Evolutionary conservation across 2,797 vertebrate species (phyloP), one percentile per base, ranked within the genome.

Genomic region (Craterocephalus amniculus): DNA sequence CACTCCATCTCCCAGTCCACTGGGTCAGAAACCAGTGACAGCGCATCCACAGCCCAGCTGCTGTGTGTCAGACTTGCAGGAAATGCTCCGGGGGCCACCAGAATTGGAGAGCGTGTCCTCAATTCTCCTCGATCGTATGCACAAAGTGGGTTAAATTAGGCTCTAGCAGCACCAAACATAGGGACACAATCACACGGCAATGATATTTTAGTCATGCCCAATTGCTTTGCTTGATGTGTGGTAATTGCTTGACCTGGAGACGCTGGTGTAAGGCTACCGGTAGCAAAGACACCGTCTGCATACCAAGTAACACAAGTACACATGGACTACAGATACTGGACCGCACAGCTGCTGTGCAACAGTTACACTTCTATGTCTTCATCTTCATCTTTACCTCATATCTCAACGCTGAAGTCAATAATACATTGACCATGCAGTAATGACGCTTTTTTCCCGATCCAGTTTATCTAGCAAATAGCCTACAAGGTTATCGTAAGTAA

Each of bases 201-300:
- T 90, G 87, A 91, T 92, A 91, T 90, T 92, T 93, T 91, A 90
- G 90, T 94, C 91, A 94, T 73, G 90, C 73, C 83, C 91, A 95
- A 93, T 94, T 94, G 91, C 87, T 89, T 87, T 76, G 74, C 90
- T 89, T 93, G 92, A 93, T 94, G 92, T 88, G 87, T 80, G 83
- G 93, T 92, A 94, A 94, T 93, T 93, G 92, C 78, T 85, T 92
- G 91, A 93, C 93, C 88, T 75, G 73, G 60, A 80, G 83, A 88
- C 55, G 73, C 70, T 49, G 54, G 72, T 56, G 77, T 38, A 55
- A 51, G 73, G 61, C 75, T 78, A 84, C 81, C 78, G 76, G 80
- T 74, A 16, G 75, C 24, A 61, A 68, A 14, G 56, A 86, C 14
- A 32, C 76, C 13, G 73, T 68, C 76, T 85, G 87, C 87, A 87